Evolutionary conservation across 1,140 invertebrate species (phyloP), one percentile per base, ranked within the genome.

Genomic region (Copidosoma floridanum): DNA sequence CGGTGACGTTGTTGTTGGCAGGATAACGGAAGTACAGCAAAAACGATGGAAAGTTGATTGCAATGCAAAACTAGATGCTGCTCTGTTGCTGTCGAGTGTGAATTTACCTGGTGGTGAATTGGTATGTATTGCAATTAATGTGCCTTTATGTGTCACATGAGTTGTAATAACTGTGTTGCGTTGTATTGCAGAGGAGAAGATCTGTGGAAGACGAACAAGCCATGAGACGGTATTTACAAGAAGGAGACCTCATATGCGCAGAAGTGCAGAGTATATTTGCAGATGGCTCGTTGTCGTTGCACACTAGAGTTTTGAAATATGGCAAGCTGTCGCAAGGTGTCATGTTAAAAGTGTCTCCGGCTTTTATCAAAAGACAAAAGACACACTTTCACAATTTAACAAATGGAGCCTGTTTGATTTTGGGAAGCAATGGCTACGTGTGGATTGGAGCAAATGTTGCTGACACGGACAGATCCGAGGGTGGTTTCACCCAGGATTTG

Each of bases 91-190:
- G 21, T 95, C 94, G 0, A 94, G 93, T 50, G 94, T 99, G 5
- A 99, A 99, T 85, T 83, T 99, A 65, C 97, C 97, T 41, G 95
- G 95, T 37, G 97, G 95, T 70, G 95, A 98, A 85, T 81, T 96
- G 82, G 91, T 94, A 83, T 77, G 78, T 18, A 24, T 44, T 23
- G 16, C 38, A 32, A 48, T n/a, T 29, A 98, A 85, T 80, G 95
- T 82, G n/a, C n/a, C n/a, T n/a, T n/a, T n/a, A n/a, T n/a, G n/a
- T n/a, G n/a, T n/a, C 93, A 83, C 77, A 77, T 74, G 56, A 56
- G 60, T 52, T 40, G n/a, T n/a, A 41, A 24, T 38, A 29, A n/a
- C n/a, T n/a, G n/a, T n/a, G n/a, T n/a, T n/a, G n/a, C n/a, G n/a
- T n/a, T 56, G 5, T 35, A 60, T 77, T 78, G 43, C 71, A 96